Conservation (phyloP, 2,113 vertebrate species). For the Rallus limicola region DNA sequence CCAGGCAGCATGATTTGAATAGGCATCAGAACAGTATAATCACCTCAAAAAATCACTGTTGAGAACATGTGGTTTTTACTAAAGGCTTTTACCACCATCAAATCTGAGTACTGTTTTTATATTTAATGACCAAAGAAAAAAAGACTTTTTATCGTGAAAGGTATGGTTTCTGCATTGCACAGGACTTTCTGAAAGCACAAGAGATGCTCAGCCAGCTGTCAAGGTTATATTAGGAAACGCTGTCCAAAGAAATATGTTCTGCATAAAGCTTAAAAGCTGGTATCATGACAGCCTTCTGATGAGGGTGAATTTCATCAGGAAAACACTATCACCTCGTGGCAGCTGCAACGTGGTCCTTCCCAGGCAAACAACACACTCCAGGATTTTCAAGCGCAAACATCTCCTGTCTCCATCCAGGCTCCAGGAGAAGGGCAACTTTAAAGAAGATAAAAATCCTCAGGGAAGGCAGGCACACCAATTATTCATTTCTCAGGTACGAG, state of each 20-base stretch:
- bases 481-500: background rate
- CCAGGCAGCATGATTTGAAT: background rate
- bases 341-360: background rate
- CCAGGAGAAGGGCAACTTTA: background rate
- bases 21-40: background rate
- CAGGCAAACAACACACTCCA: background rate
- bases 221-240: background rate
- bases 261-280: background rate
- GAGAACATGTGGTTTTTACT: background rate
- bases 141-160: background rate
- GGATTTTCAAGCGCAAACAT: background rate
- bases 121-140: conserved; percentile 9
- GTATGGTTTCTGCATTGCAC: background rate
- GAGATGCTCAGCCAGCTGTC: background rate
- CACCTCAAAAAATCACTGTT: background rate
- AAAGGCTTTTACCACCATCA: background rate
- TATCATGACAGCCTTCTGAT: background rate
- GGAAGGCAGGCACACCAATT: background rate
- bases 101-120: background rate
- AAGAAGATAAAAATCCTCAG: background rate
- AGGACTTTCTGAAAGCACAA: conserved; percentile 15
- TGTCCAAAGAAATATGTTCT: background rate
- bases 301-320: background rate
- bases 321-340: background rate
- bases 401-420: background rate